phyloP scores from a whole-genome alignment of 2,888 invertebrate genomes.

The Leucophenga montana region DNA sequence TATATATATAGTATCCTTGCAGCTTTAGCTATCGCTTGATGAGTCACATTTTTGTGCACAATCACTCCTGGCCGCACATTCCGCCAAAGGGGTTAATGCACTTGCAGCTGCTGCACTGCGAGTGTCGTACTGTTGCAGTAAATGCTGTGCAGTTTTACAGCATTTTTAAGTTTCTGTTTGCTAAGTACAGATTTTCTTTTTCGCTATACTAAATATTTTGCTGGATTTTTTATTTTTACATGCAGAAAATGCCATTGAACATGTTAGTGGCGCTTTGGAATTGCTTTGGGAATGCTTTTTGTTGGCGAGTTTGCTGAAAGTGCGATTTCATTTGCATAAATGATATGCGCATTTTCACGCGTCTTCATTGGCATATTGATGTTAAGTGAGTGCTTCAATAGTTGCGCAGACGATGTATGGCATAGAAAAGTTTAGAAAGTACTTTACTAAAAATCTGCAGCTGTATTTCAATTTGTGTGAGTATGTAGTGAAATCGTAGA shows the following conservation, averaged over 20 bases:
- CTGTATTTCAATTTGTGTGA: too few species aligned
- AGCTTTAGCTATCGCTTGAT: slow-evolving; percentile 46
- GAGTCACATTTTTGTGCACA: slow-evolving; percentile 59
- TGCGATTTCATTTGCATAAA: slow-evolving; percentile 21
- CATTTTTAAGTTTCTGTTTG: slow-evolving; percentile 18
- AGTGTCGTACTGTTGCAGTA: slow-evolving; percentile 3
- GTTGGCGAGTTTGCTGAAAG: not conserved
- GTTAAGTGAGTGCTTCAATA: too few species aligned
- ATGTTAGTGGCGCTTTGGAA: too few species aligned
- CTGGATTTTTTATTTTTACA: not conserved
- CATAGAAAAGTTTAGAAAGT: too few species aligned
- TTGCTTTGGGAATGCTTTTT: too few species aligned
- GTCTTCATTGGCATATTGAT: not conserved
- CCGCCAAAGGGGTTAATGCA: slow-evolving; percentile 61
- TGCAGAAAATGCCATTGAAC: too few species aligned
- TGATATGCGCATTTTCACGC: slow-evolving; percentile 14
- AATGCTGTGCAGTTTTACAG: not conserved
- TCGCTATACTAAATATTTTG: not conserved
- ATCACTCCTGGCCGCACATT: too few species aligned
- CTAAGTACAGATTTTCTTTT: slow-evolving; percentile 11
- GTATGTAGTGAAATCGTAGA: too few species aligned
- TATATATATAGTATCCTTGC: not conserved
- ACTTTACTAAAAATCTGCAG: too few species aligned
- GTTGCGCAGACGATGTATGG: too few species aligned
- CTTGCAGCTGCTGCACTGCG: slow-evolving; percentile 41